Conservation (phyloP, 2,797 vertebrate genomes). For the Tarsius wallacei region DNA sequence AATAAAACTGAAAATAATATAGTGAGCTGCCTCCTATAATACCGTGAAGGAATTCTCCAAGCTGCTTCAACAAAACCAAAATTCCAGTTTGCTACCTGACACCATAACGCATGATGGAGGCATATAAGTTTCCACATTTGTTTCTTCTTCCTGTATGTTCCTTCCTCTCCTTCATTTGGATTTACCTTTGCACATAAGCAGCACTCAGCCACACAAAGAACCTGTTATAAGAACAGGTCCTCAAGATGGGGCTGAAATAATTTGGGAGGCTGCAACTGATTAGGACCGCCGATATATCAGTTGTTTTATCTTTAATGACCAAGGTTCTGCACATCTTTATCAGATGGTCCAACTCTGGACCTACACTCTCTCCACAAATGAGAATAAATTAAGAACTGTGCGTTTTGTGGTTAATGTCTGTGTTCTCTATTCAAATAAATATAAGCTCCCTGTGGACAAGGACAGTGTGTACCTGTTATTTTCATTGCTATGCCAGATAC, state of each 20-base stretch:
- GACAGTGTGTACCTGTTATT: neutral
- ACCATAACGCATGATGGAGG: constrained; percentile 48
- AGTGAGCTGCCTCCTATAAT: neutral
- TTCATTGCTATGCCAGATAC: neutral
- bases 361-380: neutral
- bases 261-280: neutral
- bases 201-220: neutral
- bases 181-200: constrained; percentile 40
- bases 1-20: constrained; percentile 55
- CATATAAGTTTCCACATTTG: constrained; percentile 57
- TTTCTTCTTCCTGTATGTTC: constrained; percentile 6
- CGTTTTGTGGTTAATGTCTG: neutral
- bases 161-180: neutral
- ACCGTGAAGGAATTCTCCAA: constrained; percentile 60
- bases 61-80: constrained; percentile 67
- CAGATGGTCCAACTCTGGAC: neutral
- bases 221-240: neutral
- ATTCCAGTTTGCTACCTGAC: neutral
- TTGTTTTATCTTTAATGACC: neutral
- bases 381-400: neutral
- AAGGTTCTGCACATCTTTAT: neutral
- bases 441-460: neutral
- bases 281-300: neutral
- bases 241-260: constrained; percentile 34
- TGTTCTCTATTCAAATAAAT: neutral